Evolutionary conservation across 2,888 invertebrate genomes (phyloP).

Genomic region (Cataglyphis livida): DNA sequence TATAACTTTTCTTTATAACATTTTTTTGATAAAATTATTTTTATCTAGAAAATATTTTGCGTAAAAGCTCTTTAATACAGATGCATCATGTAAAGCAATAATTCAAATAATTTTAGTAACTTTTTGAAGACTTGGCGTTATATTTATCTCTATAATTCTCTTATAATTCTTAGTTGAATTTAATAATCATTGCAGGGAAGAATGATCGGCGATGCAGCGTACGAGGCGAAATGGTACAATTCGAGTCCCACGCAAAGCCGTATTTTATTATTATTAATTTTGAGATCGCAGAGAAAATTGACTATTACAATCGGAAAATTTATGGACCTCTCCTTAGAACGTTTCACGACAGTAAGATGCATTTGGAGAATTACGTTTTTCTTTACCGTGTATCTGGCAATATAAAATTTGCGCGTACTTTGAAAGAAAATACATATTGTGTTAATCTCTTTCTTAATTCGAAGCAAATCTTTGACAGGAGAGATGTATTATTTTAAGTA

Average conservation of each 20-base stretch:
- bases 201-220: conserved; percentile 61
- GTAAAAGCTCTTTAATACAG: not conserved
- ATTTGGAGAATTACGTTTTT: not conserved
- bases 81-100: not conserved
- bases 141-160: not conserved
- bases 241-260: conserved; percentile 52
- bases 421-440: not conserved
- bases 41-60: not conserved
- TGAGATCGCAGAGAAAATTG: conserved; percentile 64
- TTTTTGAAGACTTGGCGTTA: not conserved
- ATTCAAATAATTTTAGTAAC: not conserved
- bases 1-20: not conserved
- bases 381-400: not conserved
- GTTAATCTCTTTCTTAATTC: not conserved
- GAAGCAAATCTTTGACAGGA: not conserved
- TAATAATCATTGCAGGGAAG: conserved; percentile 56
- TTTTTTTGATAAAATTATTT: not conserved
- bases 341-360: conserved; percentile 63
- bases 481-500: not conserved
- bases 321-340: conserved; percentile 61
- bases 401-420: not conserved
- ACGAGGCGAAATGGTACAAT: conserved; percentile 70
- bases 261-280: conserved; percentile 60
- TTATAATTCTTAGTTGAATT: not conserved
- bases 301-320: conserved; percentile 69